Percentiles rank a stretch among this genome's conserved stretches.
Conservation (phyloP, 2,888 invertebrate species). For the Stenodema calcarata region DNA sequence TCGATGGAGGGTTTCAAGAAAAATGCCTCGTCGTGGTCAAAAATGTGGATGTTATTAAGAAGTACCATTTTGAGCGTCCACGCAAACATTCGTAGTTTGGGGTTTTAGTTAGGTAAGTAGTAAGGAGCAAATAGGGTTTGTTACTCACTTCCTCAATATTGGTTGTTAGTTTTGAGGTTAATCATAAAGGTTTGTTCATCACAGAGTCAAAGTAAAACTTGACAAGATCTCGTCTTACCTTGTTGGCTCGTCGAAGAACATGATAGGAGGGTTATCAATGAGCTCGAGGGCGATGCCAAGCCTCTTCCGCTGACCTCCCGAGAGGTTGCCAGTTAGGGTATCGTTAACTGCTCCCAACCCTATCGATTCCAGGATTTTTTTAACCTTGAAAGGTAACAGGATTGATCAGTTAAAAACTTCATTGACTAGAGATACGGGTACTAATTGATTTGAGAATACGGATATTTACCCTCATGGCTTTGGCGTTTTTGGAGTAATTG, state of each 20-base stretch:
- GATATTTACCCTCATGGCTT: conserved; percentile 65
- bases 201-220: too few species aligned
- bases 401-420: neutral
- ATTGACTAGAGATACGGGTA: too few species aligned
- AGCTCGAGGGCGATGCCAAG: conserved; percentile 89
- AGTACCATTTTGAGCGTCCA: too few species aligned
- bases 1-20: too few species aligned
- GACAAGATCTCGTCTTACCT: conserved; percentile 67
- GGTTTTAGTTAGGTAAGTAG: too few species aligned
- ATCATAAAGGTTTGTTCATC: too few species aligned
- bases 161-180: too few species aligned
- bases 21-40: too few species aligned
- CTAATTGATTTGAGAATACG: neutral
- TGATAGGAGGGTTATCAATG: conserved; percentile 87
- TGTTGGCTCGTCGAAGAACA: conserved; percentile 95
- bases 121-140: too few species aligned
- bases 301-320: conserved; percentile 90
- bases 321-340: conserved; percentile 75
- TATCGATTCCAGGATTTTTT: conserved; percentile 79
- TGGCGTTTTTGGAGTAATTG: conserved; percentile 68
- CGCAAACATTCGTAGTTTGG: too few species aligned
- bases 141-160: too few species aligned
- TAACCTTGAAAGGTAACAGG: conserved; percentile 68
- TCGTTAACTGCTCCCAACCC: conserved; percentile 72
- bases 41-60: too few species aligned